Evolutionary conservation across 2,888 invertebrate species (phyloP).

Genomic region (Megamerina dolium): DNA sequence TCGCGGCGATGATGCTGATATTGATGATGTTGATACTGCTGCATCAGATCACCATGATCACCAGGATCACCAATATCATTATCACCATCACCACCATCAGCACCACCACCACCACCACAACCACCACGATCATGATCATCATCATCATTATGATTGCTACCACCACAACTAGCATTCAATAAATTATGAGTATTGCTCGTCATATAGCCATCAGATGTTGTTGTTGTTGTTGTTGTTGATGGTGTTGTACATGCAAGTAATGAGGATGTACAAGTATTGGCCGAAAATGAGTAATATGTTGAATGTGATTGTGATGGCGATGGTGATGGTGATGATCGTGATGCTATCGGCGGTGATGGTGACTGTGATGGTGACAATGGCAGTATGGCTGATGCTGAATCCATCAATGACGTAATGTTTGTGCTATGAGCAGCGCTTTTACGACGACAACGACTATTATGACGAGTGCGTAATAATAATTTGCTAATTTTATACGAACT

Average conservation of each 20-base stretch:
- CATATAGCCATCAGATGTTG: no score
- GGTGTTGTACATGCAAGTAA: background rate
- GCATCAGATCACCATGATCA: background rate
- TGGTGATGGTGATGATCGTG: background rate
- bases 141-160: no score
- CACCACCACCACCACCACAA: no score
- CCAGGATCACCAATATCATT: background rate
- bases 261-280: background rate
- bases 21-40: background rate
- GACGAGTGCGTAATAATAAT: conserved; percentile 12
- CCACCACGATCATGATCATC: no score
- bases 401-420: background rate
- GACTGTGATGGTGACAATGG: no score
- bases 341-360: no score
- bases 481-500: conserved; percentile 10
- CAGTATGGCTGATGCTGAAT: conserved; percentile 6
- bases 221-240: background rate
- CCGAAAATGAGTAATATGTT: background rate
- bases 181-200: no score
- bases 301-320: background rate
- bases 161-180: no score
- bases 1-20: background rate
- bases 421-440: background rate
- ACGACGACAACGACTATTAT: no score
- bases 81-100: background rate